These are phyloP conservation scores for Phyllotreta striolata DNA, from an alignment of 2,888 invertebrate species.

Conservation along the genomic window DNA sequence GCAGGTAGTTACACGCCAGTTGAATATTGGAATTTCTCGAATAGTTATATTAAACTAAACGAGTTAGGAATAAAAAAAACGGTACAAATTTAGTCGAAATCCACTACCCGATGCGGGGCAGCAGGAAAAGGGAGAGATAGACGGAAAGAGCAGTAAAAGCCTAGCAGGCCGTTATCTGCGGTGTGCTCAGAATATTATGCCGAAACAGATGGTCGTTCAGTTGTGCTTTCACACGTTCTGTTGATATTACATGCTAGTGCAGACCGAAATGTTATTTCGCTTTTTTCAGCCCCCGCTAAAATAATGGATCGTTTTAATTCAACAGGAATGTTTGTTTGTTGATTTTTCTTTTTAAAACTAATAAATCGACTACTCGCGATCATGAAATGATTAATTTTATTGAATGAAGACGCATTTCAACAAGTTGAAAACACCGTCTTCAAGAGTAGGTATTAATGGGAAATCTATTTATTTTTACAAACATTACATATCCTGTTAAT, in stretches of 20 bases:
- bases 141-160: no score
- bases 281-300: slow-evolving; percentile 31
- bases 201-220: slow-evolving; percentile 53
- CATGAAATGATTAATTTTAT: slow-evolving; percentile 4
- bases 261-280: slow-evolving; percentile 37
- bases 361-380: slow-evolving; percentile 30
- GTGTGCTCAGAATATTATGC: slow-evolving; percentile 49
- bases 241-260: slow-evolving; percentile 53
- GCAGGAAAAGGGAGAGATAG: no score
- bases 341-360: slow-evolving; percentile 32
- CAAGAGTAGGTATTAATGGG: no score
- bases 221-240: slow-evolving; percentile 57
- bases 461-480: no score
- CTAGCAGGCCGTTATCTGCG: slow-evolving; percentile 24
- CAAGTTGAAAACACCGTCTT: no score
- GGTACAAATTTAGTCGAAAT: no score
- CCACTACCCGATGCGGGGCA: no score
- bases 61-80: no score
- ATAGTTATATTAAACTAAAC: no score
- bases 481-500: no score
- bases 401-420: neutral
- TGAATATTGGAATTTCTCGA: no score
- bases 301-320: slow-evolving; percentile 36
- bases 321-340: slow-evolving; percentile 33
- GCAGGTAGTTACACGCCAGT: no score